Evolutionary conservation across 2,113 vertebrate species (phyloP), one percentile per base, ranked within the genome.

Genomic region (Bufo bufo): DNA sequence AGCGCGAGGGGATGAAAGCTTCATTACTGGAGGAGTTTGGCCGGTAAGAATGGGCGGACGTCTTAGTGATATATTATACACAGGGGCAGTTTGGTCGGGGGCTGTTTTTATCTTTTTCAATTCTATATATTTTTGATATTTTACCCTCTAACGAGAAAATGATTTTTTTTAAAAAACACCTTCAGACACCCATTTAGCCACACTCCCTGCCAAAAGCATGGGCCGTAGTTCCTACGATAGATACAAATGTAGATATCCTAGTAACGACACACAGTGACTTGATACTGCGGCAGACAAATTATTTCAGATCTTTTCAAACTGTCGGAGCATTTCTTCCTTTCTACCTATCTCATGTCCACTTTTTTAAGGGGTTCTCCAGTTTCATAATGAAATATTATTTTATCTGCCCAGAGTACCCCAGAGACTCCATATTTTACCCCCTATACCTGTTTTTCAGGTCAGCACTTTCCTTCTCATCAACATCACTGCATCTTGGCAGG

Each of bases 1-100:
- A 14, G 81, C 82, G 33, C 3, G 59, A 47, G 56, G 81, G 23
- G 61, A 66, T 83, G 45, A 83, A 66, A 50, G 81, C 47, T 52
- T 71, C 6, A 16, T 19, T 45, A 61, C 16, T 45, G 56, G 14
- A 61, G 58, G 56, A 47, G 61, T 71, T 23, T 69, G 20, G 49
- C 63, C 13, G 11, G 20, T 83, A 52, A 83, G 47, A 49, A 52
- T 69, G 81, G 65, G 20, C 5, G 8, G 52, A 43, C 17, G 17
- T 6, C 17, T 50, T 50, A 6, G 45, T 16, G 7, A 49, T 9
- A 19, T 49, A 43, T 75, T 75, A 7, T 16, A 45, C 33, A 1
- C 1, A 72, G 33, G 33, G 45, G 69, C 2, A 16, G 11, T 71
- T 72, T 72, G 43, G 13, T 72, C 16, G 12, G 11, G 12, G 4